Percentiles rank a stretch among this genome's conserved stretches.
phyloP scores from a whole-genome alignment of 2,888 invertebrate species.

The Cosmia trapezina region DNA sequence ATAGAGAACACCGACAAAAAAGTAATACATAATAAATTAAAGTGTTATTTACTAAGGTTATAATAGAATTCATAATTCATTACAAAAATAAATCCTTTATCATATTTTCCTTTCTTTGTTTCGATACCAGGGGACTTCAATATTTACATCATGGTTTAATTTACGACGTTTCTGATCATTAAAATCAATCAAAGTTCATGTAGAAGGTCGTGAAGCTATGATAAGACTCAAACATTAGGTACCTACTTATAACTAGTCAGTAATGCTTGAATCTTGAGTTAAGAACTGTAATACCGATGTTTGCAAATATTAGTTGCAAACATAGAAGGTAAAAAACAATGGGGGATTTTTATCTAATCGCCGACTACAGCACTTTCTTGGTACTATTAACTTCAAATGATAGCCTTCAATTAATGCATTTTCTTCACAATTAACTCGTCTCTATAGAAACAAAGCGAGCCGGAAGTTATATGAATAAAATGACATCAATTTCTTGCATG shows the following conservation, averaged over 20 bases:
- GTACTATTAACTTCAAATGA: constrained; percentile 9
- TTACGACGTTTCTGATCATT: neutral
- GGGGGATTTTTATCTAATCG: constrained; percentile 43
- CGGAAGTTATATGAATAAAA: constrained; percentile 42
- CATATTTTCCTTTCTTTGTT: neutral
- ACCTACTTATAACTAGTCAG: no score
- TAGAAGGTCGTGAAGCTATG: neutral
- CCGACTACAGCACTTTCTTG: constrained; percentile 14
- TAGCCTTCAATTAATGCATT: constrained; percentile 21
- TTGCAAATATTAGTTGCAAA: no score
- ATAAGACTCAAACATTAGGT: neutral
- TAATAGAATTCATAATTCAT: no score
- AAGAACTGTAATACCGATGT: no score
- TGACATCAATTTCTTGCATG: constrained; percentile 47
- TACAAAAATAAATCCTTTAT: no score
- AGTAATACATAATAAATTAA: no score
- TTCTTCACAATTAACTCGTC: constrained; percentile 43
- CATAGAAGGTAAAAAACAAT: constrained; percentile 34
- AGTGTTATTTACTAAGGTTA: no score
- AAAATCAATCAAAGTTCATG: neutral
- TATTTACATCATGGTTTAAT: neutral
- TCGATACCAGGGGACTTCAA: neutral
- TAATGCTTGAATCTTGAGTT: no score
- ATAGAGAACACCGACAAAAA: neutral
- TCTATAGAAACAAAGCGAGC: constrained; percentile 13